phyloP scores from a whole-genome alignment of 2,888 invertebrate genomes.

The Himalopsyche japonica region DNA sequence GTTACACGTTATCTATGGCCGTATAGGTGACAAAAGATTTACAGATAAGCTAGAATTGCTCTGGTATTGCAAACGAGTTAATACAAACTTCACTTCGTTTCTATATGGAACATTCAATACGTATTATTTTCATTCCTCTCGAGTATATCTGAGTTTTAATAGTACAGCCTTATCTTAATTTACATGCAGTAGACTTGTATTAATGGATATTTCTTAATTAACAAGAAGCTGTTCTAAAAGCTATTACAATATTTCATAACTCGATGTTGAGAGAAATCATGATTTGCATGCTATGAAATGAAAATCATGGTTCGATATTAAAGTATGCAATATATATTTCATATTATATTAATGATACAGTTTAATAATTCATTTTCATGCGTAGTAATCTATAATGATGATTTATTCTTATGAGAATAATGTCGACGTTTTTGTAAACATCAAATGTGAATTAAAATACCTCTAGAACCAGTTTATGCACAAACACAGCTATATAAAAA shows the following conservation, averaged over 20 bases:
- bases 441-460: too few relatives aligned
- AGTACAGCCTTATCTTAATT: conserved; percentile 29
- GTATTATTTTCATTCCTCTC: not conserved
- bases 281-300: not conserved
- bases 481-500: too few relatives aligned
- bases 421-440: not conserved
- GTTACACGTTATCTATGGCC: not conserved
- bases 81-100: not conserved
- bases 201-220: conserved; percentile 36
- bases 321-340: not conserved
- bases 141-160: conserved; percentile 11
- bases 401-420: not conserved
- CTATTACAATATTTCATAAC: conserved; percentile 21
- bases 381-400: not conserved
- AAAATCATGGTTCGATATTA: not conserved
- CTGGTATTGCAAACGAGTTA: not conserved
- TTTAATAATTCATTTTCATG: not conserved
- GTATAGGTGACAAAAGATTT: conserved; percentile 19
- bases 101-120: not conserved
- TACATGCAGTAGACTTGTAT: conserved; percentile 19
- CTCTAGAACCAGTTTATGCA: too few relatives aligned
- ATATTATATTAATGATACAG: not conserved
- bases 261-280: conserved; percentile 3
- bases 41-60: conserved; percentile 9
- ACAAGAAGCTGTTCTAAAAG: conserved; percentile 23